Conservation (phyloP, 2,888 invertebrate genomes). For the Sminthurides aquaticus region DNA sequence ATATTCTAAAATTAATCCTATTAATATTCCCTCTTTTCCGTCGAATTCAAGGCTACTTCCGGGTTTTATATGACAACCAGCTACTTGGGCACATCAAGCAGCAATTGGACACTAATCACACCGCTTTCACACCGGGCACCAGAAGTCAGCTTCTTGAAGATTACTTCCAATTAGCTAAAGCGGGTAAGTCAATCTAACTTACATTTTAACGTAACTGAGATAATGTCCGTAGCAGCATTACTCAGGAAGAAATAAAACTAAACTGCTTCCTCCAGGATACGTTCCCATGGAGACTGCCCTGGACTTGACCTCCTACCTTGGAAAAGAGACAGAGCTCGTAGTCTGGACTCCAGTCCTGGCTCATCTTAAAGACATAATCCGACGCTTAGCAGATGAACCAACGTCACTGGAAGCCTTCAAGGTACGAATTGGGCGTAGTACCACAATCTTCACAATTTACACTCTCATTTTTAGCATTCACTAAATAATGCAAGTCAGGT, state of each 20-base stretch:
- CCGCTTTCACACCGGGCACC: slow-evolving; percentile 13
- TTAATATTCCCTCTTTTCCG: neutral
- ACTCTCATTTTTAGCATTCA: no score
- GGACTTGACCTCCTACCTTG: slow-evolving; percentile 10
- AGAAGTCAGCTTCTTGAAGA: slow-evolving; percentile 16
- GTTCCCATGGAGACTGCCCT: slow-evolving; percentile 9
- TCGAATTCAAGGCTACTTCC: slow-evolving; percentile 8
- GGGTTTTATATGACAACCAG: slow-evolving; percentile 7
- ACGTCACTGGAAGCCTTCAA: no score
- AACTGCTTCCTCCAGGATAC: no score
- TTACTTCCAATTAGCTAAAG: slow-evolving; percentile 10
- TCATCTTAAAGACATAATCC: slow-evolving; percentile 9
- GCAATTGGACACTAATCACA: slow-evolving; percentile 10
- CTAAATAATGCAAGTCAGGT: no score
- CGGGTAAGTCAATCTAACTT: slow-evolving; percentile 9
- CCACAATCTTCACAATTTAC: no score
- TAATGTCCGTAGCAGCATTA: neutral
- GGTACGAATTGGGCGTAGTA: no score
- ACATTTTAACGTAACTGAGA: neutral
- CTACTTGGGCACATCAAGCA: neutral
- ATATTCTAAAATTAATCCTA: neutral
- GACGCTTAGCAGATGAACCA: no score
- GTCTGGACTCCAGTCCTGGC: slow-evolving; percentile 9
- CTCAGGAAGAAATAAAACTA: no score
- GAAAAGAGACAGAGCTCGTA: slow-evolving; percentile 13